Evolutionary conservation across 2,797 vertebrate species (phyloP).

Genomic region (Cichlasoma orientale): DNA sequence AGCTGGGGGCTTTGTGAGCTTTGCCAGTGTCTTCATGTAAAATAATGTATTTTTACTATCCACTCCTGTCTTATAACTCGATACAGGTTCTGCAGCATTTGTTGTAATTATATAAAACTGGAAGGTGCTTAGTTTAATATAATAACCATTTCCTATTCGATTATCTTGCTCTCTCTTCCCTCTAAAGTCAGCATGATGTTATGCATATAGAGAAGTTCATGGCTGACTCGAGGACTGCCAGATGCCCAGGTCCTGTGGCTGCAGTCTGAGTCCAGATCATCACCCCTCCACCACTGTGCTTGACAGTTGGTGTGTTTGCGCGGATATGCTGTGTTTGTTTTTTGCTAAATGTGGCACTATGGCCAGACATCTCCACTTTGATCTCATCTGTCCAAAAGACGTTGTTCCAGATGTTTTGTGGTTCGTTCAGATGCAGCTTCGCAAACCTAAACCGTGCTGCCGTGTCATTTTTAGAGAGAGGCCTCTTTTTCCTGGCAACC

Average conservation of each 20-base stretch:
- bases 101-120: background rate
- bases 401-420: no score
- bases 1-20: background rate
- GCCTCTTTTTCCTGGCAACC: no score
- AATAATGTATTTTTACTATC: background rate
- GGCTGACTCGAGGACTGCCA: background rate
- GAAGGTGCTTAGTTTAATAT: background rate
- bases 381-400: no score
- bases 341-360: no score
- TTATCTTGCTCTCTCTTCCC: background rate
- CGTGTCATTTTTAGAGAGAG: no score
- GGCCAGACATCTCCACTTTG: no score
- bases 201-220: background rate
- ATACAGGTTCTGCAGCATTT: background rate
- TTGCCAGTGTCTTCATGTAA: background rate
- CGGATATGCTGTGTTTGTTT: no score
- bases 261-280: no score
- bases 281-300: no score
- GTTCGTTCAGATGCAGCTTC: no score
- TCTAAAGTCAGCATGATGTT: background rate
- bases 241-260: background rate
- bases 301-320: no score
- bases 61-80: background rate
- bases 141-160: background rate
- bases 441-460: no score